phyloP scores from a whole-genome alignment of 2,797 vertebrate genomes.

The Hoplostethus atlanticus region DNA sequence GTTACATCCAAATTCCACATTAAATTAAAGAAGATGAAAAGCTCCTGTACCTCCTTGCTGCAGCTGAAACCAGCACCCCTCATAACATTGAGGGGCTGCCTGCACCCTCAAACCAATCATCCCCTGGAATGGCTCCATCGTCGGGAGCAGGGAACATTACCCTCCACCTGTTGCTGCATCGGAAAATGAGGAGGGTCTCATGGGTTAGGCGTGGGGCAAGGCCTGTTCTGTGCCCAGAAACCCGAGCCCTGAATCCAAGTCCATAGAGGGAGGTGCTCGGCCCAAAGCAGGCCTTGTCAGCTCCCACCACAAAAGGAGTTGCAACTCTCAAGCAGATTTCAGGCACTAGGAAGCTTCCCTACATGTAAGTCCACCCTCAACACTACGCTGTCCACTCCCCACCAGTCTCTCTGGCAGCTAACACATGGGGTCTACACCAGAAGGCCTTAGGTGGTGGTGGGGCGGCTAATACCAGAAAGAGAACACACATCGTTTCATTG shows the following conservation, averaged over 20 bases:
- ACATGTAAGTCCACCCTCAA: conserved; percentile 23
- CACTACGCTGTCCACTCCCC: conserved; percentile 21
- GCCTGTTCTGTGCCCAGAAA: conserved; percentile 65
- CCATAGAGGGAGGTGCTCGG: conserved; percentile 62
- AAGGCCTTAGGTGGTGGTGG: background rate
- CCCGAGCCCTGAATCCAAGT: conserved; percentile 63
- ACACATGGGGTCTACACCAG: conserved; percentile 6
- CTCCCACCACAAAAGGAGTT: conserved; percentile 41
- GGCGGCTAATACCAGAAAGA: too few species aligned
- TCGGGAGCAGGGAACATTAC: conserved; percentile 36
- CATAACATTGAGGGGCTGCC: background rate
- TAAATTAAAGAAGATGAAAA: conserved; percentile 24
- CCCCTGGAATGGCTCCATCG: conserved; percentile 38
- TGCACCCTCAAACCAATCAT: background rate
- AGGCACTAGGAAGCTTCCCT: conserved; percentile 20
- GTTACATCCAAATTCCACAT: background rate
- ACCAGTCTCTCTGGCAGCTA: conserved; percentile 17
- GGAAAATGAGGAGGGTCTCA: conserved; percentile 63
- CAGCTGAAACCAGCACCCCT: conserved; percentile 4
- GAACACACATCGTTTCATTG: too few species aligned
- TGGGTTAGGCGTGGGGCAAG: conserved; percentile 63
- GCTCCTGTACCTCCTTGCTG: background rate
- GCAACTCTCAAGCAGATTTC: conserved; percentile 63
- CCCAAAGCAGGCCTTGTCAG: conserved; percentile 17
- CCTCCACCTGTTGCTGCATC: conserved; percentile 72